A percentile compares a stretch with the other conserved stretches of the same genome.
Conservation (phyloP, 2,113 vertebrate genomes). For the Amphiprion percula region DNA sequence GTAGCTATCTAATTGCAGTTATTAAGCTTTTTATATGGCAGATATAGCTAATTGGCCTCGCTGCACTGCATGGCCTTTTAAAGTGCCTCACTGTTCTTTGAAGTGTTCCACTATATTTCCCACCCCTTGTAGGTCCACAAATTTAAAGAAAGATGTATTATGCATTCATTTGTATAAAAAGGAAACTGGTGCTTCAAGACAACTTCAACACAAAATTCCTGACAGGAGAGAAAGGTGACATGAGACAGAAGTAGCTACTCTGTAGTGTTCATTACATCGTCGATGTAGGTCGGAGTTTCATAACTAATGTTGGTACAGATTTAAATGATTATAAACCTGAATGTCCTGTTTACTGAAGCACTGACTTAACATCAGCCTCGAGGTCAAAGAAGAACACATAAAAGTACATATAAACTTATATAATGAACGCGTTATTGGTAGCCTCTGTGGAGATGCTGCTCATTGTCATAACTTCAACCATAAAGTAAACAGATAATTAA, state of each 20-base stretch:
- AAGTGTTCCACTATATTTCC: background rate
- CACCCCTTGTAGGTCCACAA: background rate
- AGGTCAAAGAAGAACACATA: constrained; percentile 13
- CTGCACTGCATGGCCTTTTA: background rate
- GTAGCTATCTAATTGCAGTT: background rate
- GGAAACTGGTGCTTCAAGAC: background rate
- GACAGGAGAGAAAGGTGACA: background rate
- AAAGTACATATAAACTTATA: constrained; percentile 56
- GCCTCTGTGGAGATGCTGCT: constrained; percentile 16
- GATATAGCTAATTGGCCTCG: background rate
- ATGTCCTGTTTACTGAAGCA: constrained; percentile 56
- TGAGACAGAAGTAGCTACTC: constrained; percentile 11
- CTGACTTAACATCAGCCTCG: constrained; percentile 27
- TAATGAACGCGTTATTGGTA: constrained; percentile 40
- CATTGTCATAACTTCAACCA: constrained; percentile 22
- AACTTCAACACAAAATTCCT: background rate
- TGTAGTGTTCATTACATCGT: constrained; percentile 9
- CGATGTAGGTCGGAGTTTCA: constrained; percentile 7
- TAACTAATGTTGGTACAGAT: constrained; percentile 30
- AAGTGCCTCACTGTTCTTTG: background rate
- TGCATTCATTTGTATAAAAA: background rate
- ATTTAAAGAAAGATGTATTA: background rate
- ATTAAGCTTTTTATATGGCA: too few relatives aligned
- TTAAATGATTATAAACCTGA: constrained; percentile 41
- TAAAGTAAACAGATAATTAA: constrained; percentile 55